Base-by-base conservation (phyloP, 2,113 vertebrate species). In the Nothoprocta pentlandii region DNA sequence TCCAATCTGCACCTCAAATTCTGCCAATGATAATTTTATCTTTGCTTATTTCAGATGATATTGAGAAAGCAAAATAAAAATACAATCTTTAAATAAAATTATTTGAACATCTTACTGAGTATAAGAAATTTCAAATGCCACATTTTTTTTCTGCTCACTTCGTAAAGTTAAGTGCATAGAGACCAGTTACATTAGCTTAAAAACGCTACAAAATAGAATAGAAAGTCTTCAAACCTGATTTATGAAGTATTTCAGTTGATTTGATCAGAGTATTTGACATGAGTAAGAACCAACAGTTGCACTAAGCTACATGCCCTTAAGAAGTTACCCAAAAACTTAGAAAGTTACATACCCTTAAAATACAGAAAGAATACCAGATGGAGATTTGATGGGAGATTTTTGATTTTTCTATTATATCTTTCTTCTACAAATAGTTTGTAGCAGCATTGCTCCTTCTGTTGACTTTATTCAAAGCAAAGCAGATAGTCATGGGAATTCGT, bases 401-500 rank as follows among this genome's bases (percentile, higher is more conserved):
- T 93, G 13, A 46, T 89, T 94, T 95, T 93, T 88, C 80, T 44
- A 41, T 89, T 83, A 78, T 12, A 6, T 80, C 68, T 91, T 80
- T 88, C 75, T 88, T 86, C 70, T 76, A 66, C 74, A 90, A 96
- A 94, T 75, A 94, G 81, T 69, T 77, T 25, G 83, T 86, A 67
- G 49, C 2, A 4, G 39, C 80, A 75, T 87, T 94, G 74, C 66
- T 59, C 44, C 62, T 91, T 93, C 34, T 87, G 49, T 77, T 92
- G 85, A 94, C 2, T 21, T 92, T 94, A 94, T 69, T 81, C 56
- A 81, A 75, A 80, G 66, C 39, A 93, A 95, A 94, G 78, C n/a
- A 94, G 59, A 56, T 26, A 54, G 95, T 91, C 92, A 94, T 90
- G 93, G 95, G 96, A 95, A 64, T 90, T 80, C 95, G 85, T 93